These are phyloP conservation scores for Serilophus lunatus DNA, from an alignment of 2,113 vertebrate species.

Conservation along the genomic window DNA sequence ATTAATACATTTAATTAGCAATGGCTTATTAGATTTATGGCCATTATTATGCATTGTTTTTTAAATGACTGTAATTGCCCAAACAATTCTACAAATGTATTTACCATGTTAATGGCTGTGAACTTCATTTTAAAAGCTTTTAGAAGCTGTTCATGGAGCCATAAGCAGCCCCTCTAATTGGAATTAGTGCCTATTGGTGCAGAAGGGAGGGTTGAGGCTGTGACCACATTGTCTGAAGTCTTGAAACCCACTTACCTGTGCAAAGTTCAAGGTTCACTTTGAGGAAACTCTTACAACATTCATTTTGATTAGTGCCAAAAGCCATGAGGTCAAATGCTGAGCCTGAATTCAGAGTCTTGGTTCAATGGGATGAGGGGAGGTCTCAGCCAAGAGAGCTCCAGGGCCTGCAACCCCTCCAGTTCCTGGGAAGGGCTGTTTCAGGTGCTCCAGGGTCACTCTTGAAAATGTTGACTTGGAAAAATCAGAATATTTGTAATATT, in stretches of 20 bases:
- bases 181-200: background rate
- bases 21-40: slow-evolving; percentile 25
- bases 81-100: slow-evolving; percentile 22
- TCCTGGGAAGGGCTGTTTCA: background rate
- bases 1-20: slow-evolving; percentile 34
- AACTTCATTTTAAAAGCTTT: slow-evolving; percentile 34
- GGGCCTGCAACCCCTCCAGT: background rate
- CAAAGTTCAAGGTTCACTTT: background rate
- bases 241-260: background rate
- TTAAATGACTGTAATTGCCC: slow-evolving; percentile 53
- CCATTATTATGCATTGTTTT: slow-evolving; percentile 32
- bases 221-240: background rate
- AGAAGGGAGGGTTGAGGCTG: background rate
- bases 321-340: accelerated
- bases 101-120: slow-evolving; percentile 15
- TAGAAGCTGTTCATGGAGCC: background rate
- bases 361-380: background rate
- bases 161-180: background rate
- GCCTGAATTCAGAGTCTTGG: background rate
- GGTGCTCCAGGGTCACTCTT: background rate
- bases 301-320: background rate
- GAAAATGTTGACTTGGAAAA: background rate
- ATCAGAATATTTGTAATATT: background rate
- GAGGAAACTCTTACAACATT: background rate
- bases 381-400: background rate